Evolutionary conservation across 2,113 vertebrate genomes (phyloP), one percentile per base, ranked within the genome.

Genomic region (Rhodinocichla rosea): DNA sequence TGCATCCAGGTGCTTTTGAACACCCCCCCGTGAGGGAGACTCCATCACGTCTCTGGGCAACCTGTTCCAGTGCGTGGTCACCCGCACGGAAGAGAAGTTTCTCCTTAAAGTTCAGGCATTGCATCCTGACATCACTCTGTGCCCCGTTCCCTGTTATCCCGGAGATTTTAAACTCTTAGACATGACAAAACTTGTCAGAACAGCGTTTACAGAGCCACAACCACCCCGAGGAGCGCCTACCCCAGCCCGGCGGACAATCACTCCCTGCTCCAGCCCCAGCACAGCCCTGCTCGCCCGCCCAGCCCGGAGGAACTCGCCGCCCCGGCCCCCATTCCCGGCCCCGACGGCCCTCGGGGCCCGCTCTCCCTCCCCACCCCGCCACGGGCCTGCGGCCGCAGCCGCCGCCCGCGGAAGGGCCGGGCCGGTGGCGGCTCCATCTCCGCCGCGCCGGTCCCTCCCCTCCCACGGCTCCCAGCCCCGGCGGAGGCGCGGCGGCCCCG

Each of bases 161-260:
- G 4, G 4, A 53, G 1, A 60, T 3, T 60, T 40, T 9, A 15
- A 39, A 27, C 11, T 32, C 20, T 11, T 2, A 15, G 0, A 20
- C 0, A 2, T 0, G 1, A 33, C 40, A 40, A 3, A 24, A 11
- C 21, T 7, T 8, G 1, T 8, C 13, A 33, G 0, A 19, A 3
- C 2, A 1, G 2, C 0, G 2, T 4, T 53, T 18, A 6, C 0
- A 20, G 1, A 27, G 0, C 13, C 15, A 0, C 1, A 11, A 10
- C 6, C 5, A 49, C 10, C 8, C 5, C 1, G 3, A 9, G 1
- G 15, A 70, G 13, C 16, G 30, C 52, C 22, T 1, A 6, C 15
- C 7, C 1, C 4, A 6, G 6, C 3, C 10, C 1, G 3, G 7
- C 8, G 8, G 1, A 12, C 15, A 8, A 7, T 0, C 8, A 2